A percentile compares a stretch with the other conserved stretches of the same genome.
Conservation (phyloP, 2,113 vertebrate species). For the Corythornis vintsioides region DNA sequence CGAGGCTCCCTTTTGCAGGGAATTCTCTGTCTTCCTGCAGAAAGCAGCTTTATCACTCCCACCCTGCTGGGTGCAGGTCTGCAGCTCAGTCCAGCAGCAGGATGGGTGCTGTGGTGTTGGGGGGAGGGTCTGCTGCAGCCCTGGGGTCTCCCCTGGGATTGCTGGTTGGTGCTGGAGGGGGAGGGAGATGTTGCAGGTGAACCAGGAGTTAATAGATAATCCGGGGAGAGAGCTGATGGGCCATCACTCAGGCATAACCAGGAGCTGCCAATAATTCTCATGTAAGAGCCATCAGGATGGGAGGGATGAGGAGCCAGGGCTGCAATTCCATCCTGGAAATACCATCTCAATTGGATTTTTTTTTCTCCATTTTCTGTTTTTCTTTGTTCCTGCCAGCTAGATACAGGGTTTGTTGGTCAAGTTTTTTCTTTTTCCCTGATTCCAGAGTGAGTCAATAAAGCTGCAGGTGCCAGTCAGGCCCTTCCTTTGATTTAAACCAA, state of each 20-base stretch:
- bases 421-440: background rate
- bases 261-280: background rate
- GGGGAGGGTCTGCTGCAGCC: background rate
- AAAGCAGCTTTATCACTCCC: fast-evolving
- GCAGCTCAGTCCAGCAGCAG: fast-evolving
- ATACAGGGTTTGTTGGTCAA: background rate
- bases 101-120: background rate
- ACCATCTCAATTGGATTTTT: background rate
- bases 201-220: background rate
- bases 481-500: background rate
- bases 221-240: background rate
- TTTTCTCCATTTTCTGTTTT: background rate
- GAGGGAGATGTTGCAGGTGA: background rate
- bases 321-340: background rate
- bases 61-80: fast-evolving
- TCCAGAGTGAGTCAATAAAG: background rate
- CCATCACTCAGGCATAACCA: background rate
- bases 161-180: fast-evolving
- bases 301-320: background rate
- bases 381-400: background rate
- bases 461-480: background rate
- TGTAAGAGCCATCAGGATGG: fast-evolving
- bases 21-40: fast-evolving
- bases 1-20: background rate
- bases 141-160: background rate